Base-by-base conservation (phyloP, 2,797 vertebrate genomes). In the Eulemur mongoz region DNA sequence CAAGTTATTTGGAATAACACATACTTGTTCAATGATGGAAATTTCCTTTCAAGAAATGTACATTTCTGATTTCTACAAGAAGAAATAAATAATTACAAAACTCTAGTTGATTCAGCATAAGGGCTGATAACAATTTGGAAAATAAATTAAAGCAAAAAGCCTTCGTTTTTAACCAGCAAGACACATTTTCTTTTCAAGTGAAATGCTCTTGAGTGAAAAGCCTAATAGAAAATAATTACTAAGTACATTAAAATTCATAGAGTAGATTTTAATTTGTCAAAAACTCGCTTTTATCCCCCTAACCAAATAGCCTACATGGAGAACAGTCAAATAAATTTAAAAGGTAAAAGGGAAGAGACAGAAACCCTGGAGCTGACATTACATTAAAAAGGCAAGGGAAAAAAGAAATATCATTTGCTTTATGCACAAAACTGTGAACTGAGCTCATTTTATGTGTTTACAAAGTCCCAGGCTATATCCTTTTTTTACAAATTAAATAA, bases 201-300 rank as follows among this genome's bases (percentile, higher is more conserved):
- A 97, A 95, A 96, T 72, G 38, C 13, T 97, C 70, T 95, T 63
- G 50, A 95, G 87, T 0, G 14, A 76, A 97, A 97, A 63, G 43
- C 17, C 75, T 97, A 96, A 96, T 96, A 95, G 67, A 94, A 96
- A 96, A 97, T 40, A 91, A 43, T 86, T 95, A 97, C 83, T 95
- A 88, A 97, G 86, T 95, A 35, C 57, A 40, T 12, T 67, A 97
- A 97, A 97, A 86, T 90, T 94, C 85, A 93, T 27, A 84, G 20
- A 35, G 30, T 78, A 7, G 8, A 61, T 87, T 84, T 95, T 48
- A 94, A 97, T 50, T 96, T 87, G 59, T 95, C 59, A 25, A 85
- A 97, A 57, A 50, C 35, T 81, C 91, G 20, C 5, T 1, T 90
- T 97, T 90, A 57, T 57, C 17, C 2, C 38, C 0, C 32, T 73